Conservation (phyloP, 2,888 invertebrate genomes). For the Drosophila neotestacea region DNA sequence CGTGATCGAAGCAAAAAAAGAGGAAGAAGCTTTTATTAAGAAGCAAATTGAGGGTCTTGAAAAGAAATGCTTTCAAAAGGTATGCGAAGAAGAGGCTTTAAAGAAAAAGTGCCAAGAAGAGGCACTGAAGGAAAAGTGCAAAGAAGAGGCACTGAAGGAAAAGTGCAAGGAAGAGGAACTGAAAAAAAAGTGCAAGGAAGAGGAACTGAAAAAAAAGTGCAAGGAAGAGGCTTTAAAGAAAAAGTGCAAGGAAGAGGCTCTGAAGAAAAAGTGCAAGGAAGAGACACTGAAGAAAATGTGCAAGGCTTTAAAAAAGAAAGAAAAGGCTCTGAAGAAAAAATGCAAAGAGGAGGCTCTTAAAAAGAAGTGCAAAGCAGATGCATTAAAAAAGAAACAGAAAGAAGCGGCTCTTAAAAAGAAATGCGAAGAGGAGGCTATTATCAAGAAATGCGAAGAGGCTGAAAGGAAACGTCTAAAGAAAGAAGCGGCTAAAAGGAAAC, state of each 20-base stretch:
- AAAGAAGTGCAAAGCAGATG: neutral
- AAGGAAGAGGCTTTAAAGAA: slow-evolving; percentile 2
- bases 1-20: neutral
- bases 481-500: neutral
- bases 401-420: neutral
- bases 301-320: neutral
- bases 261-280: neutral
- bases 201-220: neutral
- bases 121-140: slow-evolving; percentile 5
- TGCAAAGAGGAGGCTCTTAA: neutral
- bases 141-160: neutral
- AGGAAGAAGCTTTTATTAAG: slow-evolving; percentile 14
- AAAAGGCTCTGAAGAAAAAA: neutral
- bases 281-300: too few species aligned
- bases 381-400: neutral
- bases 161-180: neutral
- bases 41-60: neutral
- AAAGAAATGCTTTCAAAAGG: neutral
- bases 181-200: neutral
- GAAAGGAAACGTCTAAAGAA: neutral
- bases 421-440: neutral
- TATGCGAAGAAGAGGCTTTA: slow-evolving; percentile 4
- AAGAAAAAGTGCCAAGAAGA: slow-evolving; percentile 1
- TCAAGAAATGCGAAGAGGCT: slow-evolving; percentile 1
- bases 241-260: neutral